Percentiles rank a stretch among this genome's conserved stretches.
These are phyloP conservation scores for Rhinoderma darwinii DNA, from an alignment of 2,113 vertebrate species.

Conservation along the genomic window DNA sequence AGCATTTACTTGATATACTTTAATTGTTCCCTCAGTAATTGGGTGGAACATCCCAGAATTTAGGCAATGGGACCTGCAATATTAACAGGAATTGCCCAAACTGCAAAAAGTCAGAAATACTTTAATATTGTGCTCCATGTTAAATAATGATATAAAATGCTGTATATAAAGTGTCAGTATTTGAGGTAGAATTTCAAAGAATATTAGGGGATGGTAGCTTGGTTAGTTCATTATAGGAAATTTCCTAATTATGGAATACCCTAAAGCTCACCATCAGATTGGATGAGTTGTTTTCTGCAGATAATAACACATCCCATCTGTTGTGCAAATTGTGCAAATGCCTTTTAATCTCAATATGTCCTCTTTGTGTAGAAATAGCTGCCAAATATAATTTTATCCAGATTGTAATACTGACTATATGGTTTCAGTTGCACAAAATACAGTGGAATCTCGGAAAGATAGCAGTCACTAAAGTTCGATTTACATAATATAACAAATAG, in stretches of 20 bases:
- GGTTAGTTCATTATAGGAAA: background rate
- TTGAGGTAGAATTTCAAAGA: background rate
- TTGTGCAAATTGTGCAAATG: slow-evolving; percentile 38
- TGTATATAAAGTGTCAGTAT: background rate
- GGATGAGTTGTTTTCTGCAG: slow-evolving; percentile 16
- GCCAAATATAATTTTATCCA: slow-evolving; percentile 44
- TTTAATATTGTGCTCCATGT: background rate
- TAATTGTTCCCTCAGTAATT: too few species aligned
- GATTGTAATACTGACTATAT: background rate
- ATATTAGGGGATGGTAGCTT: background rate
- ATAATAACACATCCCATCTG: slow-evolving; percentile 44
- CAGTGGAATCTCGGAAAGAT: background rate
- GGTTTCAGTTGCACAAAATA: background rate
- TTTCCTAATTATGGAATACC: slow-evolving; percentile 25
- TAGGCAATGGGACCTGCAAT: too few species aligned
- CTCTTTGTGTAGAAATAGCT: slow-evolving; percentile 26
- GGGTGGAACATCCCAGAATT: too few species aligned
- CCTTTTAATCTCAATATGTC: slow-evolving; percentile 40
- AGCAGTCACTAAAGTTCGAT: background rate
- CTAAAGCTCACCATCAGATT: slow-evolving; percentile 27
- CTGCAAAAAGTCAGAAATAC: background rate
- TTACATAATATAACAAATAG: too few species aligned
- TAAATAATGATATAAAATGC: background rate
- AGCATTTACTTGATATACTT: too few species aligned
- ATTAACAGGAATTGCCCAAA: too few species aligned